Base-by-base conservation (phyloP, 2,888 invertebrate genomes). In the Isotomurus palustris region DNA sequence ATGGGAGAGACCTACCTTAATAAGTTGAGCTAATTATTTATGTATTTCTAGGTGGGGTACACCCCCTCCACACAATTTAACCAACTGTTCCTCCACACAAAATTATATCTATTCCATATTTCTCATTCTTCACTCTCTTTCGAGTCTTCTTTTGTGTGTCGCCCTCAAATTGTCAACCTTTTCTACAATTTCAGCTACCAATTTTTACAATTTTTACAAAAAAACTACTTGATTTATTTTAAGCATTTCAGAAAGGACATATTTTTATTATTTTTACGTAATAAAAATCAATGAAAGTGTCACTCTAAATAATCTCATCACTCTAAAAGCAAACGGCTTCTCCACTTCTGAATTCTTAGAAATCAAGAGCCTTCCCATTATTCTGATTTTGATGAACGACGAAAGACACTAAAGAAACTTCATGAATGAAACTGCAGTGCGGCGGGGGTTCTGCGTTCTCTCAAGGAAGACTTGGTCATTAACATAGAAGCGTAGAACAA, bases 31-130 rank as follows among this genome's bases (percentile, higher is more conserved):
- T 62, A 58, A 58, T 58, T 62, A 58, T 40, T 52, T 58, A 58
- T 62, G 62, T 47, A 58, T 62, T 62, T 62, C 50, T 53, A 55
- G 62, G 62, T 58, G 58, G 58, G 58, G 55, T 48, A 50, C 58
- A 52, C 53, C 53, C 58, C 58, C 54, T 52, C 22, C 44, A n/a
- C n/a, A n/a, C n/a, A n/a, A n/a, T 44, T 27, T 25, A 50, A 27
- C 28, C 41, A 12, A 41, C 14, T 44, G 44, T 29, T 29, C 28
- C 3, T 36, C 48, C 41, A 41, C 27, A n/a, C 35, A 53, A 22
- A 43, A 43, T 56, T 38, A 22, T 48, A 22, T 57, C 41, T 53
- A 48, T 49, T 40, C 50, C 40, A 50, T 6, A 14, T 49, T 36
- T 22, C 38, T 49, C n/a, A n/a, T n/a, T n/a, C n/a, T n/a, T n/a